These are phyloP conservation scores for Sarcoramphus papa DNA, from an alignment of 2,797 vertebrate species.

Conservation along the genomic window DNA sequence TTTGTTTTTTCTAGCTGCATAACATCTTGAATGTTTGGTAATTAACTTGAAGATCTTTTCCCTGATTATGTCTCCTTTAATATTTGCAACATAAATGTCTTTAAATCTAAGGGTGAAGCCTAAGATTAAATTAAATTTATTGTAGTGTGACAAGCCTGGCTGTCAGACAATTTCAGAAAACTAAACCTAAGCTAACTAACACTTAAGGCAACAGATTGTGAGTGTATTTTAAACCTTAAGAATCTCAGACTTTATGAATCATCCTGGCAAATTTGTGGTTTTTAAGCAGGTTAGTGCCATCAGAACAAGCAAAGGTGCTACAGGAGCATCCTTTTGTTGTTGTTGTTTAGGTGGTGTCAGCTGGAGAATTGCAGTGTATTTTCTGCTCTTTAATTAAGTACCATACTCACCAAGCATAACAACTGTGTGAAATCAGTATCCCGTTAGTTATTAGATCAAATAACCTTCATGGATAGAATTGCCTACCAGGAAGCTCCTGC, in stretches of 20 bases:
- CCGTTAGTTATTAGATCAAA: background rate
- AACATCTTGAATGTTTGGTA: background rate
- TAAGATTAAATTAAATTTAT: background rate
- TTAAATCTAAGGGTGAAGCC: background rate
- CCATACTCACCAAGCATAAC: background rate
- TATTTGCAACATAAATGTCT: background rate
- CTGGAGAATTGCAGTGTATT: background rate
- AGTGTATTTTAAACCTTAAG: background rate
- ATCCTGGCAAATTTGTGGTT: background rate
- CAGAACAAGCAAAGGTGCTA: background rate
- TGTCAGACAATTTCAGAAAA: background rate
- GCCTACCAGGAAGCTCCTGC: background rate
- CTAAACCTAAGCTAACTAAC: background rate
- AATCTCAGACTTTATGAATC: background rate
- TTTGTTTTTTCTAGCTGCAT: background rate
- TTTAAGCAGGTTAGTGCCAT: background rate
- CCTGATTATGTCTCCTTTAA: background rate
- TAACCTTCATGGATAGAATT: background rate
- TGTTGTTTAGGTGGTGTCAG: background rate
- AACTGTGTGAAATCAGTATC: background rate
- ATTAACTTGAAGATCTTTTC: background rate
- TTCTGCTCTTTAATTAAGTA: background rate
- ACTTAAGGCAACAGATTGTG: background rate
- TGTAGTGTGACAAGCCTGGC: background rate
- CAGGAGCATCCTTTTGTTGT: background rate